Evolutionary conservation across 2,888 invertebrate genomes (phyloP), one percentile per base, ranked within the genome.

Genomic region (Trissoscelio sp.): DNA sequence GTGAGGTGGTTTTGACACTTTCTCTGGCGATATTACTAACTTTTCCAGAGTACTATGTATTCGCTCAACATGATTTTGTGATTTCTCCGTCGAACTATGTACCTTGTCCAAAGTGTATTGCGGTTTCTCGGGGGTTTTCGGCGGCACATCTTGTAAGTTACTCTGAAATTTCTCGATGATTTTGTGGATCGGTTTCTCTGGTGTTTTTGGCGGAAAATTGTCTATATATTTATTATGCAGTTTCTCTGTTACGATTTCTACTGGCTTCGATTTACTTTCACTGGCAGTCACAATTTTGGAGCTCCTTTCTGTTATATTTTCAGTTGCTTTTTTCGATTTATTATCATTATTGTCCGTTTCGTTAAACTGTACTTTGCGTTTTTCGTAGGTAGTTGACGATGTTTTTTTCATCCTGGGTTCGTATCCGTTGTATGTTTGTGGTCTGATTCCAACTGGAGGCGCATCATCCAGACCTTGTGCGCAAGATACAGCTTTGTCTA

Each of bases 401-500:
- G 72, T 81, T 53, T 84, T 83, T 44, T 83, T 84, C 48, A 72
- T 57, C 28, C 84, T 64, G 55, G 90, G 87, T 51, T 92, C 91
- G 70, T 93, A 93, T 0, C 94, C 94, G 37, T 94, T 92, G 83
- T 94, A 94, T 0, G 96, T 95, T 73, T 94, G 94, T 3, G 96
- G 95, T 6, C 95, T 92, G 18, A 89, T 69, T 79, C 84, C 88
- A 37, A 73, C 20, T 39, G 81, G 94, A 0, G 94, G 93, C 0
- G 94, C 93, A 72, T 94, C 93, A 91, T 96, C 95, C 67, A 96
- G 91, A 0, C 96, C 96, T 81, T 95, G 94, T 85, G 95, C 95
- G 90, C 95, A 96, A 16, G 96, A 96, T 18, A 95, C 94, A 34
- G 96, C 96, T 92, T 96, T 96, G 88, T 96, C 96, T 0, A 95